Percentiles rank a stretch among this genome's conserved stretches.
Evolutionary conservation across 2,797 vertebrate genomes (phyloP).

Genomic region (Crypturellus tataupa): DNA sequence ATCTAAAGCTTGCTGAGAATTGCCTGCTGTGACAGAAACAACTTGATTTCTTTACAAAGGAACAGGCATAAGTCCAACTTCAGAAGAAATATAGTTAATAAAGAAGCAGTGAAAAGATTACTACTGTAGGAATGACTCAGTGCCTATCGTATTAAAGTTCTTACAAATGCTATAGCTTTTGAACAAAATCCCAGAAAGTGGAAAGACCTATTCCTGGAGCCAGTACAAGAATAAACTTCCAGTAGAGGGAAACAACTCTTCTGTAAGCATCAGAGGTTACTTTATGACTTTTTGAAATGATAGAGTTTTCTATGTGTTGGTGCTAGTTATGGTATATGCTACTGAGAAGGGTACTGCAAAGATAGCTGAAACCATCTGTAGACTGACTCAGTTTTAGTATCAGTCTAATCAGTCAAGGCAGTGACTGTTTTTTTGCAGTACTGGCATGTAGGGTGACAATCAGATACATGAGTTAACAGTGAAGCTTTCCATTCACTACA

Average conservation of each 20-base stretch:
- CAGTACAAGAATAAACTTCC: not conserved
- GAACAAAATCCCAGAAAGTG: not conserved
- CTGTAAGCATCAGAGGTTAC: not conserved
- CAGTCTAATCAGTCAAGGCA: not conserved
- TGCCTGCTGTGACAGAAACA: constrained; percentile 65
- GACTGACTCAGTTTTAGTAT: not conserved
- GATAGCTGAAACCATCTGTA: not conserved
- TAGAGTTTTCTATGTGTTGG: not conserved
- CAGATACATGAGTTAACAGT: not conserved
- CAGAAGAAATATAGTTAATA: constrained; percentile 32
- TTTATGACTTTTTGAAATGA: not conserved
- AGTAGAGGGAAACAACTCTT: not conserved
- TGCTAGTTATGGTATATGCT: not conserved
- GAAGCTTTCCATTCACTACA: not conserved
- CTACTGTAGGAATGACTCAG: not conserved
- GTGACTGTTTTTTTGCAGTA: not conserved
- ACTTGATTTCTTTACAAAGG: constrained; percentile 39
- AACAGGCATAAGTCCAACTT: not conserved
- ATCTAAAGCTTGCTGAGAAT: constrained; percentile 52
- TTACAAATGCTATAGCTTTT: not conserved
- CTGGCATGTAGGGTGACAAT: not conserved
- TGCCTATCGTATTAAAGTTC: not conserved
- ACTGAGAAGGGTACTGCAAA: not conserved
- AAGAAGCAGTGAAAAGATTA: not conserved
- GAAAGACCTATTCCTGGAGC: constrained; percentile 17